Base-by-base conservation (phyloP, 1,140 invertebrate genomes). In the Neodiprion fabricii region DNA sequence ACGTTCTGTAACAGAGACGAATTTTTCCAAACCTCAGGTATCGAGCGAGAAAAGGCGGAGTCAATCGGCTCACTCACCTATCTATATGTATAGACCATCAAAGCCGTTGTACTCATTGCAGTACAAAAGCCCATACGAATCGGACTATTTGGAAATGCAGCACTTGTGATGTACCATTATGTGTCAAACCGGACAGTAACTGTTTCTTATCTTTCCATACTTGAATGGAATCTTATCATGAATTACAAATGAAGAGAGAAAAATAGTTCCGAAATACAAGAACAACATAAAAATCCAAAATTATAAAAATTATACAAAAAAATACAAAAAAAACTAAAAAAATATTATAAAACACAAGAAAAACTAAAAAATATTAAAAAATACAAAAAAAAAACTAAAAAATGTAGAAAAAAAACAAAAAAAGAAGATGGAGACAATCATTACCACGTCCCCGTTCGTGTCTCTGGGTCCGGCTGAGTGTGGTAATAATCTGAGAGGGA, bases 51-150 rank as follows among this genome's bases (percentile, higher is more conserved):
- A 75, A 48, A 75, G 79, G 72, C 65, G 65, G 66, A 53, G 71
- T 47, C 53, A n/a, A 65, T 73, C 70, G 21, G 48, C 74, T 47
- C 79, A 80, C 68, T 73, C 72, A 66, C 76, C 77, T 73, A 49
- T 53, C 28, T 14, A 40, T n/a, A n/a, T n/a, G n/a, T 70, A 10
- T 47, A 12, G 78, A 48, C 68, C 70, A 1, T 17, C 17, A 50
- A 48, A 71, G 76, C 70, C 75, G 76, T 74, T 80, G 79, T 74
- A 70, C 71, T 53, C 48, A 76, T 48, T 80, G 78, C 69, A 78
- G 74, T 74, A 78, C 76, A 17, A 17, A 17, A 17, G 17, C 17
- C 17, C 0, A 17, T 17, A 17, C 17, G 17, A 17, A 17, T 17
- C 17, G 17, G 17, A 17, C 17, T 17, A 17, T 17, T 17, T 17